Evolutionary conservation across 2,797 vertebrate genomes (phyloP).

Genomic region (Leptodactylus fallax): DNA sequence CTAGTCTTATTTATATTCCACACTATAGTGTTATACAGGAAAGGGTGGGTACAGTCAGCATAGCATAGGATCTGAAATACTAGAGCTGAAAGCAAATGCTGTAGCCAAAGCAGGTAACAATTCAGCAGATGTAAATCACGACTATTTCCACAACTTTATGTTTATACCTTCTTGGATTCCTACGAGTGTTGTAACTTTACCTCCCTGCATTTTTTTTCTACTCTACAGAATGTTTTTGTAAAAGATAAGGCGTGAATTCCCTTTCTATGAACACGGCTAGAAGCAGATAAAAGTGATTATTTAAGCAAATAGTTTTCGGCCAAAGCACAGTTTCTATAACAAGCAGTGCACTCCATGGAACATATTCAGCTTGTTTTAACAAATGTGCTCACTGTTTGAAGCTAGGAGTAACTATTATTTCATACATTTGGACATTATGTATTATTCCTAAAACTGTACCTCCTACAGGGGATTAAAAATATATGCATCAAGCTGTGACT

Average conservation of each 20-base stretch:
- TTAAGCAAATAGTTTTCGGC: constrained; percentile 42
- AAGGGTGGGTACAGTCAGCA: constrained; percentile 56
- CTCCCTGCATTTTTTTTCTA: constrained; percentile 29
- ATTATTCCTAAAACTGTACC: background rate
- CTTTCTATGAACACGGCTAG: constrained; percentile 31
- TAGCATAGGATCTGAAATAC: constrained; percentile 20
- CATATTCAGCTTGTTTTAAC: constrained; percentile 57
- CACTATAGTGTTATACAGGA: constrained; percentile 45
- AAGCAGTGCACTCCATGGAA: constrained; percentile 17
- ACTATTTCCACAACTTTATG: constrained; percentile 18
- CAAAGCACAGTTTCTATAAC: constrained; percentile 28
- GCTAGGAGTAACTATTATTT: constrained; percentile 25
- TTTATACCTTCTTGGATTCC: constrained; percentile 49
- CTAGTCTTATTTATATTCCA: constrained; percentile 25
- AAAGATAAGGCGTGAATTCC: constrained; percentile 43
- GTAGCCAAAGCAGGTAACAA: constrained; percentile 37
- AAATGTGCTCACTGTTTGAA: constrained; percentile 52
- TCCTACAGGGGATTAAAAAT: background rate
- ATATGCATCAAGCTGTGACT: constrained; percentile 1
- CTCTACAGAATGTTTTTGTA: constrained; percentile 30
- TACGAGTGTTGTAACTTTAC: constrained; percentile 28
- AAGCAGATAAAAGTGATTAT: constrained; percentile 53
- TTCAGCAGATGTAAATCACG: constrained; percentile 22
- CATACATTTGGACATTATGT: background rate
- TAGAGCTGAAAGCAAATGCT: background rate